These are phyloP conservation scores for Piscicola geometra DNA, from an alignment of 2,888 invertebrate genomes.

Conservation along the genomic window DNA sequence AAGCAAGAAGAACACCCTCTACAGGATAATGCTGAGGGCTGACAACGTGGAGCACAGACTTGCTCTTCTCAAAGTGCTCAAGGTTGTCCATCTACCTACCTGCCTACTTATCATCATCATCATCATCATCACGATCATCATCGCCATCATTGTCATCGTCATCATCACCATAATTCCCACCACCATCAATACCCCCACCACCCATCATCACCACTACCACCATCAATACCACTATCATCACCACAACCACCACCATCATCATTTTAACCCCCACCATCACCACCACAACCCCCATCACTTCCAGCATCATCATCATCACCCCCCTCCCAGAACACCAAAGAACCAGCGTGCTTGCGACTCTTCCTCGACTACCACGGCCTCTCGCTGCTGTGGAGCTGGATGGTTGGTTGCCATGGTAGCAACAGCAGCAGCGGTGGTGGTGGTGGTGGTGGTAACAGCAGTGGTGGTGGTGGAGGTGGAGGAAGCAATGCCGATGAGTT, in stretches of 20 bases:
- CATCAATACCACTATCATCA: not conserved
- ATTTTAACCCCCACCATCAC: not conserved
- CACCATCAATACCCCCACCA: too few species aligned
- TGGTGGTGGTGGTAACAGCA: too few species aligned
- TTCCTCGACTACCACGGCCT: constrained; percentile 84
- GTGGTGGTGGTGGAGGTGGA: too few species aligned
- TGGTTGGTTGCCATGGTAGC: constrained; percentile 64
- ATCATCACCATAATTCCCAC: not conserved
- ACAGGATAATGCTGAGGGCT: constrained; percentile 80
- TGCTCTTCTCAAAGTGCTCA: constrained; percentile 71
- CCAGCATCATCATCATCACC: not conserved
- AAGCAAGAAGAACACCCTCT: too few species aligned
- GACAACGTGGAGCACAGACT: constrained; percentile 70
- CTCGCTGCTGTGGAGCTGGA: constrained; percentile 84
- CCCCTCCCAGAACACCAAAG: constrained; percentile 53
- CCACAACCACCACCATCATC: too few species aligned
- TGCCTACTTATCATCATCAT: not conserved
- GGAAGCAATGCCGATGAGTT: constrained; percentile 46
- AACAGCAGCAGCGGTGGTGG: too few species aligned
- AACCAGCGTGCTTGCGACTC: constrained; percentile 59
- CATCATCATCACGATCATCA: not conserved
- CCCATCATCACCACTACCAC: not conserved
- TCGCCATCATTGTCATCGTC: not conserved
- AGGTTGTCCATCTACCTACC: constrained; percentile 54
- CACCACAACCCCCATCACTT: not conserved